Conservation (phyloP, 2,888 invertebrate genomes). For the Diabrotica balteata region DNA sequence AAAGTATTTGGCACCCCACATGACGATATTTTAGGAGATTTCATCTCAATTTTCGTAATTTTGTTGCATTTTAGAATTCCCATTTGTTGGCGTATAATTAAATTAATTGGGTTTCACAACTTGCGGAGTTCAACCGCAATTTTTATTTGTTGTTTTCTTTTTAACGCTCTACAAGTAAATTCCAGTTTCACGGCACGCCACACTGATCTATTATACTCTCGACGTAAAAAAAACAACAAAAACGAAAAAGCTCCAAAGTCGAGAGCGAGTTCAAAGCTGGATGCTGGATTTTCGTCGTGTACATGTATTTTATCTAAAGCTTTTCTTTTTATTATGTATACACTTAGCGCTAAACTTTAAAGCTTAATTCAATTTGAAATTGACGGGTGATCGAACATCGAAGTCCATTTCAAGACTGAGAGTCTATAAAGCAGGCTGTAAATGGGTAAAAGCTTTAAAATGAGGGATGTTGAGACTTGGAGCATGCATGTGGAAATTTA, state of each 20-base stretch:
- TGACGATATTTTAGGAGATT: too few relatives aligned
- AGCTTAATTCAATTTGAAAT: conserved; percentile 42
- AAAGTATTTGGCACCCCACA: too few relatives aligned
- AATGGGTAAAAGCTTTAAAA: conserved; percentile 53
- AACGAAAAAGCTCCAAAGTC: conserved; percentile 12
- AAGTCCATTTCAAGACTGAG: conserved; percentile 42
- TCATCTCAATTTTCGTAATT: too few relatives aligned
- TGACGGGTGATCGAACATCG: conserved; percentile 42
- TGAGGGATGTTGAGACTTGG: conserved; percentile 45
- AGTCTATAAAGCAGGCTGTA: conserved; percentile 40
- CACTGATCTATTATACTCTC: conserved; percentile 19
- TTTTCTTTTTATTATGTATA: conserved; percentile 34
- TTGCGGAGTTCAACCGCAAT: not conserved
- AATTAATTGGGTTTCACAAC: too few relatives aligned
- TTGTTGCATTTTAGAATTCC: too few relatives aligned
- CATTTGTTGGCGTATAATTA: too few relatives aligned
- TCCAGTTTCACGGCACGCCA: conserved; percentile 22
- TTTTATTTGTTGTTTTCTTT: conserved; percentile 13
- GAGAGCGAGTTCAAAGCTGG: conserved; percentile 19
- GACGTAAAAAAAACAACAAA: conserved; percentile 8
- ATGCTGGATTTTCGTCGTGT: conserved; percentile 19
- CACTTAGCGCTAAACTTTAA: conserved; percentile 34
- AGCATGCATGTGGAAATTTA: conserved; percentile 7
- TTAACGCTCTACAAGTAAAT: conserved; percentile 16
- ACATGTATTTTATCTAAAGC: conserved; percentile 28